These are phyloP conservation scores for Decapterus maruadsi DNA, from an alignment of 2,797 vertebrate species.

Conservation along the genomic window DNA sequence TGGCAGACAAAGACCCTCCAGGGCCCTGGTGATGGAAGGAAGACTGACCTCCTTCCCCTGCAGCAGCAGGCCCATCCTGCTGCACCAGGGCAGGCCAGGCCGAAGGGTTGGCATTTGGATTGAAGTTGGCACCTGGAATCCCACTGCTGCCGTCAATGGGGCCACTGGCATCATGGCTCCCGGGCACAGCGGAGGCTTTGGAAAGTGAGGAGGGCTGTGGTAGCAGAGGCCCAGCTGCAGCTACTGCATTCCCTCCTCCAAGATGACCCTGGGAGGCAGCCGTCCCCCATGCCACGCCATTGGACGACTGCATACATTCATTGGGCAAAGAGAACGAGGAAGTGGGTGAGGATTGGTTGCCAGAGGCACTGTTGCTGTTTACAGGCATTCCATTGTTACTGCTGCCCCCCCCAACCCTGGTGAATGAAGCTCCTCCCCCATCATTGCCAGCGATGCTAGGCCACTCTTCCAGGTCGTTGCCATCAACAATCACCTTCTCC, in stretches of 20 bases:
- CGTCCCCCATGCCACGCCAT: constrained; percentile 81
- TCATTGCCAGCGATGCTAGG: constrained; percentile 97
- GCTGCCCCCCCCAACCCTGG: constrained; percentile 77
- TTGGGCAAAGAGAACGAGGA: constrained; percentile 87
- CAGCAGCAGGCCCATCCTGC: constrained; percentile 88
- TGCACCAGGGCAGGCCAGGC: constrained; percentile 99
- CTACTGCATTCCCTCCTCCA: constrained; percentile 83
- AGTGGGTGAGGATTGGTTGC: constrained; percentile 87
- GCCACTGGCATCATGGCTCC: constrained; percentile 89
- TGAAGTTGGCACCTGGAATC: constrained; percentile 97
- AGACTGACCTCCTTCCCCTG: constrained; percentile 81
- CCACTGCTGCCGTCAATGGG: constrained; percentile 88
- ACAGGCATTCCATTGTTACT: constrained; percentile 87
- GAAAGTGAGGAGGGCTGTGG: constrained; percentile 85
- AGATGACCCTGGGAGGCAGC: constrained; percentile 86
- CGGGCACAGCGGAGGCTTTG: constrained; percentile 87
- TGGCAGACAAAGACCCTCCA: constrained; percentile 83
- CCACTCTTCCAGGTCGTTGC: constrained; percentile 99
- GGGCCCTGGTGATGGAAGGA: constrained; percentile 83
- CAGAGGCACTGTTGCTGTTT: constrained; percentile 94
- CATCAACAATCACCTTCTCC: constrained; percentile 99
- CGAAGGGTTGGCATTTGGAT: constrained; percentile 99
- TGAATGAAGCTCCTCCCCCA: constrained; percentile 84
- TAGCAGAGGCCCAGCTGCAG: constrained; percentile 77
- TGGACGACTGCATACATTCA: constrained; percentile 89